Evolutionary conservation across 2,797 vertebrate species (phyloP).

Genomic region (Pangasius krempfi): DNA sequence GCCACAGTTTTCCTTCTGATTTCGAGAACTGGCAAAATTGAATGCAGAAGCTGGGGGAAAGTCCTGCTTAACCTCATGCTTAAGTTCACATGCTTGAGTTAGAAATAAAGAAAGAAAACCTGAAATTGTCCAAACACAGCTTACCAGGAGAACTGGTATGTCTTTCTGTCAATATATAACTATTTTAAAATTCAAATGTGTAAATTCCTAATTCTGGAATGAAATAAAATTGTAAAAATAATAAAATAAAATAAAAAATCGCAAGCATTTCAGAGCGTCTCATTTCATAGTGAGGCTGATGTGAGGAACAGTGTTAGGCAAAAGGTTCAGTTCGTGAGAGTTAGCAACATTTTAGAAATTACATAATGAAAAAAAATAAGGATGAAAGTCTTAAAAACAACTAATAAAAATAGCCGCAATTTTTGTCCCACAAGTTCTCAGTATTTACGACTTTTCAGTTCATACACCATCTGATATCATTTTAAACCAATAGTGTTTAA

Average conservation of each 20-base stretch:
- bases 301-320: slow-evolving; percentile 11
- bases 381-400: neutral
- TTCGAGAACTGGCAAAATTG: neutral
- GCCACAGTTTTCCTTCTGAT: neutral
- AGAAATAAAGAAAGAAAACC: neutral
- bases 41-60: neutral
- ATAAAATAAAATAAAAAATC: neutral
- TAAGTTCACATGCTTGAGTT: neutral
- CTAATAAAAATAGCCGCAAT: neutral
- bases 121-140: neutral
- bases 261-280: neutral
- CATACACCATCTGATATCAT: neutral
- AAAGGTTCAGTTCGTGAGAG: neutral
- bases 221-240: neutral
- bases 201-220: neutral
- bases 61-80: neutral
- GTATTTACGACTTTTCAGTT: slow-evolving; percentile 4
- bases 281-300: neutral
- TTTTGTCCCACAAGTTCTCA: neutral
- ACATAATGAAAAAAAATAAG: neutral
- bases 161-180: slow-evolving; percentile 12
- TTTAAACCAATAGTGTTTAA: slow-evolving; percentile 35
- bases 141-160: slow-evolving; percentile 10
- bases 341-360: slow-evolving; percentile 15
- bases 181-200: neutral